These are phyloP conservation scores for Drosophila limbata DNA, from an alignment of 2,888 invertebrate species.

Conservation along the genomic window DNA sequence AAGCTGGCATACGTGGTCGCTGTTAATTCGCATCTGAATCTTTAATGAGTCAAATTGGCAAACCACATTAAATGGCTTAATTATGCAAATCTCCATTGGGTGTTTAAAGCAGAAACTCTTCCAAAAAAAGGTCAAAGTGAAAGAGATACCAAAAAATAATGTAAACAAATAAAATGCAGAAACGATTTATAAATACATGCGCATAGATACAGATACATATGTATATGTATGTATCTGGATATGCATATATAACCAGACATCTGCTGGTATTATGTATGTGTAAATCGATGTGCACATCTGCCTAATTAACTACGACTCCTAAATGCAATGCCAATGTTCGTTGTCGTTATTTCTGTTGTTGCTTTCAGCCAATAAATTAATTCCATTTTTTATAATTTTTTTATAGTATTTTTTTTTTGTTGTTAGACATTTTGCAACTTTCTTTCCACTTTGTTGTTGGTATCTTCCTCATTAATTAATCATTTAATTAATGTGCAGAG, in stretches of 20 bases:
- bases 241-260: not conserved
- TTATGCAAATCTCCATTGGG: slow-evolving; percentile 59
- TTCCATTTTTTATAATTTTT: slow-evolving; percentile 11
- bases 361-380: slow-evolving; percentile 19
- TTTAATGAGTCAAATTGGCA: slow-evolving; percentile 65
- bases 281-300: slow-evolving; percentile 34
- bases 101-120: slow-evolving; percentile 26
- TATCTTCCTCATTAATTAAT: slow-evolving; percentile 20
- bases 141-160: slow-evolving; percentile 32
- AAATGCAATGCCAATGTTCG: slow-evolving; percentile 13
- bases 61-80: slow-evolving; percentile 68
- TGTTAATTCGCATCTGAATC: slow-evolving; percentile 38
- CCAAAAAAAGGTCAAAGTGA: slow-evolving; percentile 48
- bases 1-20: not conserved
- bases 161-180: slow-evolving; percentile 27
- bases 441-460: slow-evolving; percentile 12
- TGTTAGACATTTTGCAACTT: slow-evolving; percentile 32
- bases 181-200: slow-evolving; percentile 5
- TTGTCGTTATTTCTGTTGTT: not conserved
- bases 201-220: not conserved
- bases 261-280: slow-evolving; percentile 26
- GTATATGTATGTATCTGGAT: not conserved
- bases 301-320: slow-evolving; percentile 28
- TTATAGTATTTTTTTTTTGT: not conserved
- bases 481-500: slow-evolving; percentile 11